phyloP scores from a whole-genome alignment of 2,113 vertebrate species.

The Sturnus vulgaris region DNA sequence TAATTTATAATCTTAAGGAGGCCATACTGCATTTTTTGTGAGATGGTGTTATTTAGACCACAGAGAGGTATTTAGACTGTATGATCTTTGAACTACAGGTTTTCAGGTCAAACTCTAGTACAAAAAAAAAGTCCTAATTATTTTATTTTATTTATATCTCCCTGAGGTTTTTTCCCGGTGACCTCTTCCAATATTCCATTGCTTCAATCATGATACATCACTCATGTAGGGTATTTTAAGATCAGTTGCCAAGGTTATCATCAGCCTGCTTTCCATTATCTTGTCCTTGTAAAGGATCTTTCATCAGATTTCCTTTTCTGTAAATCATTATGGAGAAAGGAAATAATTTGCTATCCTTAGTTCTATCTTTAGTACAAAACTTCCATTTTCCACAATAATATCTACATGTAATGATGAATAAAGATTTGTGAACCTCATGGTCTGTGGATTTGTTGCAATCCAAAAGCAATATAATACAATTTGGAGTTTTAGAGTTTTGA shows the following conservation, averaged over 20 bases:
- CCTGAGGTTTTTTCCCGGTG: background rate
- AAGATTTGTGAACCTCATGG: background rate
- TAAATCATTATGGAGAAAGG: background rate
- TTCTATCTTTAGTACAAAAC: background rate
- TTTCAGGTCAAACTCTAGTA: background rate
- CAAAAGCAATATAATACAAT: background rate
- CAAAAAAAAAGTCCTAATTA: background rate
- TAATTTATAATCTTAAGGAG: background rate
- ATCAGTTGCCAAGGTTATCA: background rate
- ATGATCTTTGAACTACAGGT: background rate
- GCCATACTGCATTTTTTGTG: background rate
- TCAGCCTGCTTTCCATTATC: background rate
- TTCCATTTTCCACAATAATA: background rate
- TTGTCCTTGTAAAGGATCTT: background rate
- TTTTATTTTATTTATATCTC: background rate
- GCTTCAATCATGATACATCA: background rate
- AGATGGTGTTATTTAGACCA: background rate
- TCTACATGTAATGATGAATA: background rate
- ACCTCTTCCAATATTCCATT: background rate
- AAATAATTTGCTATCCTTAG: background rate
- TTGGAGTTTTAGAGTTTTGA: background rate
- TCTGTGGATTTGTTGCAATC: background rate
- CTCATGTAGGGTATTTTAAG: background rate
- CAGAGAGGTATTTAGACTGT: background rate
- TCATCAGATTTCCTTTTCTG: background rate